Conservation (phyloP, 2,888 invertebrate species). For the Chouioia cunea region DNA sequence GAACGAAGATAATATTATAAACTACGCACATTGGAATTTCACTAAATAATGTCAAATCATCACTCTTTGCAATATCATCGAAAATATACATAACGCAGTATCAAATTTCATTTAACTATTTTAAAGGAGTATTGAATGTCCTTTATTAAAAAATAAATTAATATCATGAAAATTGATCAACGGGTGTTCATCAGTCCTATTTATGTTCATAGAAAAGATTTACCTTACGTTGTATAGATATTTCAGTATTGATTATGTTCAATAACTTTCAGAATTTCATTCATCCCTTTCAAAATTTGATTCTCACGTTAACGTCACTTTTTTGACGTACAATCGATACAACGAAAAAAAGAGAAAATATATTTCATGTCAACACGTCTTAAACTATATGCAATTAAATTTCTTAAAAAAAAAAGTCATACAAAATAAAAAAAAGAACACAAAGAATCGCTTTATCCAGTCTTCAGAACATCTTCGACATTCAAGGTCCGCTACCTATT, state of each 20-base stretch:
- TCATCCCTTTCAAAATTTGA: too few species aligned
- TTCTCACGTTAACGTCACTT: too few species aligned
- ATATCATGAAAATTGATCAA: conserved; percentile 25
- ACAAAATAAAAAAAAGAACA: conserved; percentile 13
- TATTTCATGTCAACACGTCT: too few species aligned
- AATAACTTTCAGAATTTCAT: too few species aligned
- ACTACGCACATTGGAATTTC: conserved; percentile 28
- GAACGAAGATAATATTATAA: conserved; percentile 29
- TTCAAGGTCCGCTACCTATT: conserved; percentile 44
- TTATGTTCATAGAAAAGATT: too few species aligned
- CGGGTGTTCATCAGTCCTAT: background rate
- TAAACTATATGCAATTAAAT: background rate
- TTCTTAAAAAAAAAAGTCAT: conserved; percentile 9
- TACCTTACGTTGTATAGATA: too few species aligned
- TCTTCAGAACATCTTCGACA: conserved; percentile 40
- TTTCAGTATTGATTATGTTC: too few species aligned
- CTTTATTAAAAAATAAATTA: conserved; percentile 28
- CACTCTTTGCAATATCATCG: conserved; percentile 17
- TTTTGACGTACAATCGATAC: too few species aligned
- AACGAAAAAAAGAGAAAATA: too few species aligned
- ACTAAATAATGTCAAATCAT: conserved; percentile 18
- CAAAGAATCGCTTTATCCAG: conserved; percentile 33
- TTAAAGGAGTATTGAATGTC: conserved; percentile 39
- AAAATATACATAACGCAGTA: conserved; percentile 3
- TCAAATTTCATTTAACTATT: conserved; percentile 29